Evolutionary conservation across 2,113 vertebrate genomes (phyloP).

Genomic region (Heterocephalus glaber): DNA sequence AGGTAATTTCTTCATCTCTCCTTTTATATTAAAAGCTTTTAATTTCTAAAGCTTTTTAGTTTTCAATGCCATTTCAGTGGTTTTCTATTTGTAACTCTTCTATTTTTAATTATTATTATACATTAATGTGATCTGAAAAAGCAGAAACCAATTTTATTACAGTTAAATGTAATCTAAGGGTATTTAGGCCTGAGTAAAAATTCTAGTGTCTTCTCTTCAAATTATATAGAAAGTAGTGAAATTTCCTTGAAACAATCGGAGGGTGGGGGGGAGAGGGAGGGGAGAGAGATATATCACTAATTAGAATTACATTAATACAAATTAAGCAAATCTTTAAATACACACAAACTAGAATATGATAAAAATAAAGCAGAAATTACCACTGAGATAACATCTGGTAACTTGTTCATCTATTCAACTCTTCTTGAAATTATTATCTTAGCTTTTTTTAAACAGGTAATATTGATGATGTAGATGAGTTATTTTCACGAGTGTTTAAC

Average conservation of each 20-base stretch:
- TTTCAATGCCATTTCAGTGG: background rate
- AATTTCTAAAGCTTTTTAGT: background rate
- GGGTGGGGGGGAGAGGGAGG: too few species aligned
- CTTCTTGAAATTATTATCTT: slow-evolving; percentile 11
- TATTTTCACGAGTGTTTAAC: background rate
- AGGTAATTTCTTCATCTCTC: background rate
- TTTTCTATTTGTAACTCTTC: background rate
- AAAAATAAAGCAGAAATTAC: background rate
- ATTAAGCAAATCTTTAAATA: background rate
- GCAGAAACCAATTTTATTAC: background rate
- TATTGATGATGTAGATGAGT: background rate
- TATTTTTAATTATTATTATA: background rate
- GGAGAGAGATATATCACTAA: background rate
- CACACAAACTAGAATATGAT: background rate
- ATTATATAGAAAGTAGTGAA: background rate
- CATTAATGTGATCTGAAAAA: background rate
- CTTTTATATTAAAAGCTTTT: background rate
- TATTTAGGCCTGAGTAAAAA: background rate
- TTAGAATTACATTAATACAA: background rate
- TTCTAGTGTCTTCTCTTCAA: background rate
- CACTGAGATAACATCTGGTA: background rate
- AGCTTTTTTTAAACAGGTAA: background rate
- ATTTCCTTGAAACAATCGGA: background rate
- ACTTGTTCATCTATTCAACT: background rate
- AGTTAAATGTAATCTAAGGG: background rate